These are phyloP conservation scores for Sturnus vulgaris DNA, from an alignment of 2,113 vertebrate species.

Conservation along the genomic window DNA sequence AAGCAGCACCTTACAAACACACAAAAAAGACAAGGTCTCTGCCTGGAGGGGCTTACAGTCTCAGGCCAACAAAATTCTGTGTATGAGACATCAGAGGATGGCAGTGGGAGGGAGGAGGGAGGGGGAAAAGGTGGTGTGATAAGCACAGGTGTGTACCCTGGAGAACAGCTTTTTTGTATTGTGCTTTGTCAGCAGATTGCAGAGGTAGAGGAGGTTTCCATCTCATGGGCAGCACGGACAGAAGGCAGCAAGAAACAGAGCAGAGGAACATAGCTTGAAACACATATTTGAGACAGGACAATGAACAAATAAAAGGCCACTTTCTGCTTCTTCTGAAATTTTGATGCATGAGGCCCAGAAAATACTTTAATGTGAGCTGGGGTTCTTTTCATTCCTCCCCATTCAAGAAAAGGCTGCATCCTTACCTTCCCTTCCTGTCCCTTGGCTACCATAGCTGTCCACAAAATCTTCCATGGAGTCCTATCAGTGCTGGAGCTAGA, in stretches of 20 bases:
- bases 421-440: neutral
- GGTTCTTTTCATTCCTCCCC: neutral
- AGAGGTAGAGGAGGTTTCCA: neutral
- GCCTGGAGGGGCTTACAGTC: neutral
- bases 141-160: slow-evolving; percentile 33
- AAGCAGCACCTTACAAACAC: neutral
- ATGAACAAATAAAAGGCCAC: neutral
- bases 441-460: neutral
- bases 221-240: neutral
- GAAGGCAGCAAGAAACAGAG: neutral
- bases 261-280: neutral
- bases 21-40: neutral
- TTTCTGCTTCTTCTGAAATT: neutral
- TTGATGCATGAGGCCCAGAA: neutral
- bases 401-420: neutral
- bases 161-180: neutral
- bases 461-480: neutral
- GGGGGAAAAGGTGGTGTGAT: neutral
- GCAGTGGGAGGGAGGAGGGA: slow-evolving; percentile 1
- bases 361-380: neutral
- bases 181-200: neutral
- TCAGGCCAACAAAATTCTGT: neutral
- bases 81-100: slow-evolving; percentile 5
- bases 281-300: neutral
- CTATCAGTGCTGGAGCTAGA: neutral